A percentile compares a stretch with the other conserved stretches of the same genome.
Conservation (phyloP, 2,888 invertebrate genomes). For the Lymantria dispar region DNA sequence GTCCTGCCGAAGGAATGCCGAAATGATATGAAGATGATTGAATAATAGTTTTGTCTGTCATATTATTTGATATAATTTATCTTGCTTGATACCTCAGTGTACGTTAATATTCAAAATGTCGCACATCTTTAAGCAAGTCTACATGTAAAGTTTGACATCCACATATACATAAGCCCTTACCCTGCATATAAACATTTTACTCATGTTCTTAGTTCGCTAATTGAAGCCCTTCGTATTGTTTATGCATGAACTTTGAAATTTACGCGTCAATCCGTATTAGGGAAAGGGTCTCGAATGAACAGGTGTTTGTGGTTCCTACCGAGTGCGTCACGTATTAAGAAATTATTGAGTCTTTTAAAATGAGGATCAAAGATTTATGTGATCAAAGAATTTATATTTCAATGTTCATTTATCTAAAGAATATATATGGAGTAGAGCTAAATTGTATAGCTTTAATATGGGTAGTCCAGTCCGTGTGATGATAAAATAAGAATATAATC, state of each 20-base stretch:
- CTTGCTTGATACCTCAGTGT: not conserved
- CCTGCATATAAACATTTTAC: slow-evolving; percentile 34
- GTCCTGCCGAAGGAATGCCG: too few relatives aligned
- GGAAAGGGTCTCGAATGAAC: slow-evolving; percentile 29
- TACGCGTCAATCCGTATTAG: slow-evolving; percentile 52
- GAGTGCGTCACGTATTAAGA: slow-evolving; percentile 7
- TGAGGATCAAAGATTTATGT: not conserved
- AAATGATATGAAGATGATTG: too few relatives aligned
- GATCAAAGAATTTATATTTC: too few relatives aligned
- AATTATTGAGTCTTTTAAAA: slow-evolving; percentile 7
- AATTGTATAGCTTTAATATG: too few relatives aligned
- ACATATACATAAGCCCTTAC: slow-evolving; percentile 11
- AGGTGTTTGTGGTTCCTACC: slow-evolving; percentile 27
- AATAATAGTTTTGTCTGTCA: too few relatives aligned
- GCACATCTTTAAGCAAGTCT: slow-evolving; percentile 15
- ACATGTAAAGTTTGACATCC: slow-evolving; percentile 11
- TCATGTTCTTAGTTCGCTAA: slow-evolving; percentile 45
- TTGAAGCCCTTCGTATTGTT: slow-evolving; percentile 45
- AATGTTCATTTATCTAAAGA: too few relatives aligned
- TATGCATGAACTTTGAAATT: slow-evolving; percentile 56
- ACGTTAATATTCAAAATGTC: not conserved
- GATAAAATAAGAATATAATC: too few relatives aligned
- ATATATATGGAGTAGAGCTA: too few relatives aligned
- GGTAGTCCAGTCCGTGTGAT: too few relatives aligned
- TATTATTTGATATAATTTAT: too few relatives aligned